A percentile compares a stretch with the other conserved stretches of the same genome.
Conservation (phyloP, 2,888 invertebrate species). For the Podabrus alpinus region DNA sequence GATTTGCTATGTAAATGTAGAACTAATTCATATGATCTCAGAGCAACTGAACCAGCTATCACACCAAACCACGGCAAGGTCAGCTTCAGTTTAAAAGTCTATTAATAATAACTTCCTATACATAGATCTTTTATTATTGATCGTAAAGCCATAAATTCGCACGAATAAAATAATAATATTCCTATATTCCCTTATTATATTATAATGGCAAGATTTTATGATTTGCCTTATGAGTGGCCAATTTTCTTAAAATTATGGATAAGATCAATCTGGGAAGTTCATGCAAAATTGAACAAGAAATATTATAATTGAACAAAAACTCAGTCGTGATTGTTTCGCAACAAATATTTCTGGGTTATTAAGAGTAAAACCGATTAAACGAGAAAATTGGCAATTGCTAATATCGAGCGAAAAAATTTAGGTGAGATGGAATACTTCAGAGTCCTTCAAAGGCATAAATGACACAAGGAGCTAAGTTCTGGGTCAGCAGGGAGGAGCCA, state of each 20-base stretch:
- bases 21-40: too few relatives aligned
- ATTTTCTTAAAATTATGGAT: background rate
- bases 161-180: background rate
- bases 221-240: background rate
- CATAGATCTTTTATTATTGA: background rate
- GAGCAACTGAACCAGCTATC: background rate
- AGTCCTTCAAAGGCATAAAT: conserved; percentile 25
- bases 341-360: background rate
- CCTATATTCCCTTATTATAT: background rate
- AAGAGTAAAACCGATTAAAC: background rate
- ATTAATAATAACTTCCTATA: background rate
- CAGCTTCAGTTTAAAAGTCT: background rate
- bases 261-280: background rate
- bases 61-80: background rate
- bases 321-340: background rate
- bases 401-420: background rate
- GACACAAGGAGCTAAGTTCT: conserved; percentile 37
- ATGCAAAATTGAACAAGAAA: background rate
- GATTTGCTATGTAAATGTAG: too few relatives aligned
- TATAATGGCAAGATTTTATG: background rate
- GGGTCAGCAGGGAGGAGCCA: conserved; percentile 38
- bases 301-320: background rate
- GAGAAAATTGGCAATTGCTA: background rate
- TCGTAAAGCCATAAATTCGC: background rate
- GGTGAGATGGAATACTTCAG: conserved; percentile 5